phyloP scores from a whole-genome alignment of 2,888 invertebrate species.

The Anthoptus insignis region DNA sequence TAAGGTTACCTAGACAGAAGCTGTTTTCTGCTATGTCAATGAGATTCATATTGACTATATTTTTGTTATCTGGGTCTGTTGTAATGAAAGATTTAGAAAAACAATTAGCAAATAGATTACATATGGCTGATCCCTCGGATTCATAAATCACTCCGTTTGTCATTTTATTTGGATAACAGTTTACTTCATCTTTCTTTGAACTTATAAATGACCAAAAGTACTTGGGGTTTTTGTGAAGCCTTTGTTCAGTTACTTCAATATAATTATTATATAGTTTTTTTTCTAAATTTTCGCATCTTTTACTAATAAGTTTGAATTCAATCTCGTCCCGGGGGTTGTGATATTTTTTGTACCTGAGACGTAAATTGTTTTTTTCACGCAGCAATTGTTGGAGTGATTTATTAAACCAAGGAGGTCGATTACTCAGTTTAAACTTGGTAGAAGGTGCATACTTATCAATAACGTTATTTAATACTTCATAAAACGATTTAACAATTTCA shows the following conservation, averaged over 20 bases:
- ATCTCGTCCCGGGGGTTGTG: background rate
- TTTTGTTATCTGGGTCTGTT: background rate
- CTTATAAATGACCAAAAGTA: conserved; percentile 30
- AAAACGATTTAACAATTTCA: background rate
- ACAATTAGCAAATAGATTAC: conserved; percentile 4
- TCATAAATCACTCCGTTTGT: conserved; percentile 19
- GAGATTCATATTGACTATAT: background rate
- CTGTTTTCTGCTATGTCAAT: background rate
- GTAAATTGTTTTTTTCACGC: background rate
- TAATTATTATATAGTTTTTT: background rate
- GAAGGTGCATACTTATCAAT: background rate
- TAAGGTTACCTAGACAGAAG: background rate
- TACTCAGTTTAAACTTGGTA: background rate
- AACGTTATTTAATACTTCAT: background rate
- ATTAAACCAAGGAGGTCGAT: background rate
- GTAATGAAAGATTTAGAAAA: conserved; percentile 2
- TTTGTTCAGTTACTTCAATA: background rate
- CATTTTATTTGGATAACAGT: conserved; percentile 9
- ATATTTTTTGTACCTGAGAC: background rate
- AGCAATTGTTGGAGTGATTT: background rate
- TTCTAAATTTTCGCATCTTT: background rate
- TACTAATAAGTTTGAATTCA: background rate
- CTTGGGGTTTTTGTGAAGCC: conserved; percentile 17
- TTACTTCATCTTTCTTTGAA: conserved; percentile 12
- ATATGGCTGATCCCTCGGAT: conserved; percentile 15